A percentile compares a stretch with the other conserved stretches of the same genome.
These are phyloP conservation scores for Regulus satrapa DNA, from an alignment of 2,113 vertebrate genomes.

Conservation along the genomic window DNA sequence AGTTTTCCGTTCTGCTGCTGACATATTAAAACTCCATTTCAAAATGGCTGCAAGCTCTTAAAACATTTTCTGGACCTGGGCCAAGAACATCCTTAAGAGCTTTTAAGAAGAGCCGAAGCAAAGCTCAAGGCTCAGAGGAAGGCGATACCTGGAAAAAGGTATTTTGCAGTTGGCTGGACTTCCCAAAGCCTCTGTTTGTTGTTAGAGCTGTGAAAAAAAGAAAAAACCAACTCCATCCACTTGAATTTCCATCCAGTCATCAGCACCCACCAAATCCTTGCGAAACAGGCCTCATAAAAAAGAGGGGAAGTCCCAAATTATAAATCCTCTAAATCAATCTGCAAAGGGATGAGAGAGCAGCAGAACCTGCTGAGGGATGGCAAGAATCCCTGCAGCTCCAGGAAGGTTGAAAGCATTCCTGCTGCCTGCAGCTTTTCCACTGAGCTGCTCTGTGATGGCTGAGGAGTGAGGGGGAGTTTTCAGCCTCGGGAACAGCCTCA, in stretches of 20 bases:
- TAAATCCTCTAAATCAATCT: not conserved
- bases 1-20: not conserved
- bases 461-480: not conserved
- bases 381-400: not conserved
- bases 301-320: not conserved
- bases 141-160: not conserved
- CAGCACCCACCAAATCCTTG: not conserved
- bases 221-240: accelerated
- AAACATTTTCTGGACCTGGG: not conserved
- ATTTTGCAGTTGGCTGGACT: not conserved
- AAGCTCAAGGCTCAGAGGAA: not conserved
- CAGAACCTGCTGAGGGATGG: accelerated
- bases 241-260: accelerated
- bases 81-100: slow-evolving; percentile 23
- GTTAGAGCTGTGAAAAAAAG: not conserved
- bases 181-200: not conserved
- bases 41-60: slow-evolving; percentile 28
- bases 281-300: accelerated
- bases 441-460: not conserved
- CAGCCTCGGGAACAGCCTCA: not conserved
- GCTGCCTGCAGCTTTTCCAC: not conserved
- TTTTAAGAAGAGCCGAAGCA: slow-evolving; percentile 16
- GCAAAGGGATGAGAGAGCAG: accelerated
- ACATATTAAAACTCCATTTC: not conserved
- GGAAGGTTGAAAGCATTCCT: accelerated